Evolutionary conservation across 1,140 invertebrate genomes (phyloP), one percentile per base, ranked within the genome.

Genomic region (Macrostomum lignano): DNA sequence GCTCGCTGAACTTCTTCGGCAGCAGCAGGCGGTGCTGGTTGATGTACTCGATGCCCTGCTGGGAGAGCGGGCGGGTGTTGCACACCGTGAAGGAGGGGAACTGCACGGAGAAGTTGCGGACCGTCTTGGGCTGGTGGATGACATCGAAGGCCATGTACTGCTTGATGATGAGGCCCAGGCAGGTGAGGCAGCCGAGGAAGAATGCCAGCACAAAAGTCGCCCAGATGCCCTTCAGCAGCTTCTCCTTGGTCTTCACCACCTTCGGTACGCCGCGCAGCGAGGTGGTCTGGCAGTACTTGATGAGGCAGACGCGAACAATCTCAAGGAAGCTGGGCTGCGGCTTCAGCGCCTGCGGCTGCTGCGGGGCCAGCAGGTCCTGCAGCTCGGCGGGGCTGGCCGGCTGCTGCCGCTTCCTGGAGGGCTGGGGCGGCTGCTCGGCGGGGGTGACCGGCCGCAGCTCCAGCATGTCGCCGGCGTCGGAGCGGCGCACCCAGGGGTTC

Each of bases 151-250:
- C 26, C 3, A 3, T 14, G 19, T 28, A 28, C 19, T 28, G 26
- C 19, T 28, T 28, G 19, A 28, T 28, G 9, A 28, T 14, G 7
- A 28, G 19, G 19, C 15, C 19, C 9, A 9, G 5, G 9, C 26
- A 28, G 15, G 26, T 28, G 14, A 28, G 15, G 9, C 26, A 28
- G 15, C 14, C 26, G 9, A 28, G 15, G 26, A 28, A 28, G 9
- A 28, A 28, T 28, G 19, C 26, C 15, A 28, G 26, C 7, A 28
- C 26, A 9, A 28, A 28, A 28, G 19, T 28, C 26, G 19, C 3
- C 26, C 26, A 28, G 7, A 28, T 15, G 3, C 15, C 19, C 9
- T 17, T 14, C 15, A 28, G 9, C 19, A 15, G 26, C 9, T 28
- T 28, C 26, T 28, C 19, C 19, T 28, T 14, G 19, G 14, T 28